phyloP scores from a whole-genome alignment of 2,113 vertebrate species.

The Ailurus styani region DNA sequence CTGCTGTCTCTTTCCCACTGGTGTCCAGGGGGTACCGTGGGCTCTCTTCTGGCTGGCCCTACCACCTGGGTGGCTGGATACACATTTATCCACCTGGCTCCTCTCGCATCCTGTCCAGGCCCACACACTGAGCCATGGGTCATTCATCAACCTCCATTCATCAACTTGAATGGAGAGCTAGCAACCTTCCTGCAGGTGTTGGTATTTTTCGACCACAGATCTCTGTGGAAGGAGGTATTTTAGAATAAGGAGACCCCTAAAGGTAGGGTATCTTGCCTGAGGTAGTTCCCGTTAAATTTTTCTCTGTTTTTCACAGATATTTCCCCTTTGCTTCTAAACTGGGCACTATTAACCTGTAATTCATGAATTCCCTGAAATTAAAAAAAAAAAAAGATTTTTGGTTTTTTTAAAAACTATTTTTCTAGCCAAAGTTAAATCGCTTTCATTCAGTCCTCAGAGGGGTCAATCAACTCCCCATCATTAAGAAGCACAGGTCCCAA shows the following conservation, averaged over 20 bases:
- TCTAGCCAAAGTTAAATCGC: not conserved
- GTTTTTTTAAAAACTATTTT: not conserved
- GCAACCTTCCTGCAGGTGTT: not conserved
- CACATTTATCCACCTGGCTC: not conserved
- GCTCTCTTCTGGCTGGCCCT: not conserved
- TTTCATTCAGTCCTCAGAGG: not conserved
- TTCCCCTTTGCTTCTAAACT: conserved; percentile 13
- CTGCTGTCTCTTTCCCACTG: not conserved
- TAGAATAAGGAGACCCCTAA: not conserved
- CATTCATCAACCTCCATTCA: not conserved
- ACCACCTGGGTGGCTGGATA: rapidly evolving
- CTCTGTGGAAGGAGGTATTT: not conserved
- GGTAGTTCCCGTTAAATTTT: not conserved
- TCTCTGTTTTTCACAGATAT: not conserved
- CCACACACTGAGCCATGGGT: not conserved
- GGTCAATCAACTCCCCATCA: not conserved
- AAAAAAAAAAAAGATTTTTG: not conserved
- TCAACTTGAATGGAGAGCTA: not conserved
- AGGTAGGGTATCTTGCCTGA: not conserved
- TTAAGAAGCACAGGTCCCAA: not conserved
- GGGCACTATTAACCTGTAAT: not conserved
- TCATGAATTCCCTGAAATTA: not conserved
- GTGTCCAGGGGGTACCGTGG: not conserved
- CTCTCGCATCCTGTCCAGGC: not conserved
- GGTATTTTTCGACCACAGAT: not conserved